These are phyloP conservation scores for Microctonus hyperodae DNA, from an alignment of 2,888 invertebrate species.

Conservation along the genomic window DNA sequence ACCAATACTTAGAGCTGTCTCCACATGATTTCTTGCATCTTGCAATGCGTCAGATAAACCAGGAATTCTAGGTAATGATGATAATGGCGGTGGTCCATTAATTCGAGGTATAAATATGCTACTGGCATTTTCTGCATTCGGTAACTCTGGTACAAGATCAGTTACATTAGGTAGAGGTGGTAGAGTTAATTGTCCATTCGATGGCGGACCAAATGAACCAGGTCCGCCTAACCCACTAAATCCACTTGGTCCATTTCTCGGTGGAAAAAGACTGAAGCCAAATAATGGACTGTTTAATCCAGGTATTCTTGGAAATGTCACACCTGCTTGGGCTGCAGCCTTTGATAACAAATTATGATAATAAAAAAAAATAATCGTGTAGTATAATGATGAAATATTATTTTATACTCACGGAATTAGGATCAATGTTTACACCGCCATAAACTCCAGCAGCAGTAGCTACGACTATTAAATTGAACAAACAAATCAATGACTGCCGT, in stretches of 20 bases:
- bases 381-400: neutral
- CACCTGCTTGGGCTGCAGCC: conserved; percentile 33
- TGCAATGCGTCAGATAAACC: conserved; percentile 32
- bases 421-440: conserved; percentile 34
- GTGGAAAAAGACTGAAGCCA: conserved; percentile 28
- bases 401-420: conserved; percentile 31
- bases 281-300: conserved; percentile 36
- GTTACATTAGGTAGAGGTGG: conserved; percentile 20
- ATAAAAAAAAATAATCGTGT: neutral
- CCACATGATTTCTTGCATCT: conserved; percentile 36
- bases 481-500: conserved; percentile 33
- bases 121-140: neutral
- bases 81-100: conserved; percentile 5
- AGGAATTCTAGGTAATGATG: conserved; percentile 11
- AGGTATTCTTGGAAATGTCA: conserved; percentile 40
- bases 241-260: neutral
- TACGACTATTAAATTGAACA: conserved; percentile 43
- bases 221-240: neutral
- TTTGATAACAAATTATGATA: conserved; percentile 26
- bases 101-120: neutral
- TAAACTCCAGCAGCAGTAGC: conserved; percentile 44
- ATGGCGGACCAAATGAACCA: neutral
- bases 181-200: neutral
- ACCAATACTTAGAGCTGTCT: conserved; percentile 35
- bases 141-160: conserved; percentile 15